A percentile compares a stretch with the other conserved stretches of the same genome.
Evolutionary conservation across 2,797 vertebrate species (phyloP).

Genomic region (Micropoecilia bifurca): DNA sequence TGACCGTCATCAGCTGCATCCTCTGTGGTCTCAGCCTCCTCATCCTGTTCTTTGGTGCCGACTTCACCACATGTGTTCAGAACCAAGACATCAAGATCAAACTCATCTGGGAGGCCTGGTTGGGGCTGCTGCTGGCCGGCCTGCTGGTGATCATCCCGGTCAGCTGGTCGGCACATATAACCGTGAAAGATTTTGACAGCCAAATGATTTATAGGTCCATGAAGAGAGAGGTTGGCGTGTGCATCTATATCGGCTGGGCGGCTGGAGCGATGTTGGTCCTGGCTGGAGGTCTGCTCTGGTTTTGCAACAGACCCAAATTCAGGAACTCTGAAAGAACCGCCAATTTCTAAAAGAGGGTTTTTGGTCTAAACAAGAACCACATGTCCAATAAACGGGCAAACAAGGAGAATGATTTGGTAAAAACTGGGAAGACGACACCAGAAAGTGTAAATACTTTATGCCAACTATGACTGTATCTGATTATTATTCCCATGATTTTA

Average conservation of each 20-base stretch:
- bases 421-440: slow-evolving; percentile 21
- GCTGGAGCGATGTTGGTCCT: too few relatives aligned
- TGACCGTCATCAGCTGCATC: too few relatives aligned
- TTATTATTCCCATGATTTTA: slow-evolving; percentile 6
- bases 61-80: slow-evolving; percentile 83
- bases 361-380: slow-evolving; percentile 75
- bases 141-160: slow-evolving; percentile 79
- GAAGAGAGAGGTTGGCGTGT: too few relatives aligned
- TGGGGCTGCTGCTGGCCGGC: slow-evolving; percentile 75
- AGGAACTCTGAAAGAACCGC: too few relatives aligned
- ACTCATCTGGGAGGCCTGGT: slow-evolving; percentile 73
- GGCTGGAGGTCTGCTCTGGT: too few relatives aligned
- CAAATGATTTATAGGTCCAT: too few relatives aligned
- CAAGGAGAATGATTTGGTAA: too few relatives aligned
- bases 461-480: background rate
- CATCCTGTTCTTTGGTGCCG: slow-evolving; percentile 75
- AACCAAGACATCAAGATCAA: slow-evolving; percentile 79
- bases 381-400: slow-evolving; percentile 52
- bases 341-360: slow-evolving; percentile 26
- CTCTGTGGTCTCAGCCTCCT: slow-evolving; percentile 61
- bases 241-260: too few relatives aligned
- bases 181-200: too few relatives aligned
- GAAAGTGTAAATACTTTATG: slow-evolving; percentile 51
- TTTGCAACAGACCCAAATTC: too few relatives aligned
- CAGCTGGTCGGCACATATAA: slow-evolving; percentile 78